Base-by-base conservation (phyloP, 2,113 vertebrate genomes). In the Hipposideros armiger region DNA sequence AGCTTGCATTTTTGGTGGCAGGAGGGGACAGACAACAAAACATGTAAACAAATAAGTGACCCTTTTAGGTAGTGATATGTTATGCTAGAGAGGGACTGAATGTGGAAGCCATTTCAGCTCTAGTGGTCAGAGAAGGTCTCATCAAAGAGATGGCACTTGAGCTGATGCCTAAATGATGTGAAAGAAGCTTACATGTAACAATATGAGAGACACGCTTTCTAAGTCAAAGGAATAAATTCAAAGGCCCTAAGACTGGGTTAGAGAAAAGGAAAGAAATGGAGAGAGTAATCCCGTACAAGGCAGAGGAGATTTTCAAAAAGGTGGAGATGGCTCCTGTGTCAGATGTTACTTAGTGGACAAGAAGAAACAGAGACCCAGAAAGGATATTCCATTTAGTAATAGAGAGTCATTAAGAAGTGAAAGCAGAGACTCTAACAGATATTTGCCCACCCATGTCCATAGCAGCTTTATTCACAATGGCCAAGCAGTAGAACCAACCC, bases 121-220 rank as follows among this genome's bases (percentile, higher is more conserved):
- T 9, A 17, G 40, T 60, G 40, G 10, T 58, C 40, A 50, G 77
- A 56, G n/a, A 82, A 56, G 14, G 22, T 84, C 36, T 62, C 15
- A 69, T 91, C 60, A 87, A 40, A 86, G 58, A 94, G 32, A 26
- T 94, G 74, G 82, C 42, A 24, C 74, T 54, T 32, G 19, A 77
- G 52, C 4, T 40, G 30, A 36, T 54, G 19, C 5, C 90, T 87
- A 26, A 69, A 82, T 82, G 30, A 69, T 82, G 32, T 52, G 13
- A 54, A 56, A 36, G 87, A 82, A 72, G 20, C 22, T 60, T 82
- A 72, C 54, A 42, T 42, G 36, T 62, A 90, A 87, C 26, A 28
- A 2, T 64, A 40, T 50, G 22, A 30, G 30, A 58, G 22, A 67
- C 69, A 42, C 52, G 19, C 22, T 74, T 92, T 89, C 56, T 67